Conservation (phyloP, 1,140 invertebrate genomes). For the Brachionus paranguensis region DNA sequence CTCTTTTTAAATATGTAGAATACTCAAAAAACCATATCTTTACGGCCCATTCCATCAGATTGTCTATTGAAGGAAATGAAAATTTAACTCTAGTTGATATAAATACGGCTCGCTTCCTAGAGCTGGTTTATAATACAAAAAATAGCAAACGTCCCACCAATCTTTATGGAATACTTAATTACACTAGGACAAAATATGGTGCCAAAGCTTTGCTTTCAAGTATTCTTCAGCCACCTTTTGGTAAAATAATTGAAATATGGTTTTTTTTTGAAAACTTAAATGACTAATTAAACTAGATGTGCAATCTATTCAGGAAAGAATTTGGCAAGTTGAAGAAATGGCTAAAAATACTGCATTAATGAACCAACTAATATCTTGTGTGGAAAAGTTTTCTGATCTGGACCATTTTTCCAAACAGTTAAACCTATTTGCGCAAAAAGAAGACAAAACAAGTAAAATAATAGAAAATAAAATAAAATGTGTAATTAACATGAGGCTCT, state of each 20-base stretch:
- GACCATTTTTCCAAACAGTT: not conserved
- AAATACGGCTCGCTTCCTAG: not conserved
- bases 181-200: constrained; percentile 17
- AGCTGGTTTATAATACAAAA: constrained; percentile 4
- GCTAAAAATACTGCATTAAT: not conserved
- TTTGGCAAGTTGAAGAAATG: not conserved
- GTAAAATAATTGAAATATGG: not conserved
- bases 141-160: constrained; percentile 4
- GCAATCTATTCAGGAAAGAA: not conserved
- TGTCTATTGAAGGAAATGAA: not conserved
- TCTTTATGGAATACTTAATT: not conserved
- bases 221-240: constrained; percentile 2
- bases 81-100: not conserved
- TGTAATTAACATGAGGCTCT: not conserved
- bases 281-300: not conserved
- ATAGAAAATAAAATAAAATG: not conserved
- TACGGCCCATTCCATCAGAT: not conserved
- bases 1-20: not conserved
- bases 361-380: not conserved
- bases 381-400: not conserved
- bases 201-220: not conserved
- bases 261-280: no score
- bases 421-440: not conserved
- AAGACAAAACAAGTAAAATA: not conserved
- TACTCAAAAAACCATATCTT: not conserved